These are phyloP conservation scores for Drosophila baimaii DNA, from an alignment of 1,140 invertebrate species.

Conservation along the genomic window DNA sequence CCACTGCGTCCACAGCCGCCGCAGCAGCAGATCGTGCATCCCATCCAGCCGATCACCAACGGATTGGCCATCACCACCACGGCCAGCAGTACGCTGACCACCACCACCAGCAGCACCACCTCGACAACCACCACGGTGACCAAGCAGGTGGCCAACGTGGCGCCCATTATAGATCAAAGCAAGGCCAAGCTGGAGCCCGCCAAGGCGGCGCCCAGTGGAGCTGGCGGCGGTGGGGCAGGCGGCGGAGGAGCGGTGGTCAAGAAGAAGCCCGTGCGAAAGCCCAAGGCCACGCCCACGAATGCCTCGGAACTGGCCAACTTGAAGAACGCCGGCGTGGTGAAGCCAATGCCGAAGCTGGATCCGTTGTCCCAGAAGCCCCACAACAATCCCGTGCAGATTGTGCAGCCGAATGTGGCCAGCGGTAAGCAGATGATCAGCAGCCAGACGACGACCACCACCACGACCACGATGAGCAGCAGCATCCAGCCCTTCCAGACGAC, in stretches of 20 bases:
- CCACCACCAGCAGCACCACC: slow-evolving; percentile 62
- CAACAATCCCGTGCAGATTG: slow-evolving; percentile 81
- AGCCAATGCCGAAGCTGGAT: slow-evolving; percentile 79
- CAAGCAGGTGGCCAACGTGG: slow-evolving; percentile 83
- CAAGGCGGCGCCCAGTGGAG: slow-evolving; percentile 39
- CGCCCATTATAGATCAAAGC: slow-evolving; percentile 82
- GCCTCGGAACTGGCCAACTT: slow-evolving; percentile 64
- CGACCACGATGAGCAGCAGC: slow-evolving; percentile 76
- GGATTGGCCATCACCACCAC: slow-evolving; percentile 64
- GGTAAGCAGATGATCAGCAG: slow-evolving; percentile 78
- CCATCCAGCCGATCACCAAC: slow-evolving; percentile 72
- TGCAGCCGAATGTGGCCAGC: slow-evolving; percentile 81
- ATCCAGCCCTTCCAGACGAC: slow-evolving; percentile 82
- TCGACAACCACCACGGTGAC: slow-evolving; percentile 70
- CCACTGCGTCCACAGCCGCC: slow-evolving; percentile 63
- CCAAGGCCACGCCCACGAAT: slow-evolving; percentile 71
- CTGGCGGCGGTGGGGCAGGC: slow-evolving; percentile 10
- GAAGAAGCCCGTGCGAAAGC: slow-evolving; percentile 79
- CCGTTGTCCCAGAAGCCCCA: slow-evolving; percentile 80
- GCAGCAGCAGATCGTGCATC: slow-evolving; percentile 81
- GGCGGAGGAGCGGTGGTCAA: slow-evolving; percentile 63
- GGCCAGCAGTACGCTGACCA: slow-evolving; percentile 54
- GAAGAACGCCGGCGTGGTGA: slow-evolving; percentile 79
- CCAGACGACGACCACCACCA: slow-evolving; percentile 65
- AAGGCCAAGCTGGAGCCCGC: slow-evolving; percentile 75